These are phyloP conservation scores for Drosophila yooni DNA, from an alignment of 2,888 invertebrate genomes.

Conservation along the genomic window DNA sequence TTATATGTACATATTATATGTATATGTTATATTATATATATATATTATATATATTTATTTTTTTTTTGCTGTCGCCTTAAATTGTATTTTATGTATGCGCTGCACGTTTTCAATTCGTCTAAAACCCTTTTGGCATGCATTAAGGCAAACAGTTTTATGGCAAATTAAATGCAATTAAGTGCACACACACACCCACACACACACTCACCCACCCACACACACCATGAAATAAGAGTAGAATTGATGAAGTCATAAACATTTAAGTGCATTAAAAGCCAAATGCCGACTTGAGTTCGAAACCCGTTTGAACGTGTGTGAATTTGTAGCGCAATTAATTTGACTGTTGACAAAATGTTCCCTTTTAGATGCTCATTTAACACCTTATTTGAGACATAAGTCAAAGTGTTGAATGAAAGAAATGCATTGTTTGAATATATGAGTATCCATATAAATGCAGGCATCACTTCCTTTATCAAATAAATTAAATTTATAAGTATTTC, in stretches of 20 bases:
- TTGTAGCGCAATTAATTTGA: constrained; percentile 34
- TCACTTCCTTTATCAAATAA: constrained; percentile 3
- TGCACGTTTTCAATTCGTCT: constrained; percentile 69
- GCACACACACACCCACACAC: constrained; percentile 26
- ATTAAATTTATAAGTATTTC: background rate
- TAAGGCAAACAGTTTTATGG: constrained; percentile 62
- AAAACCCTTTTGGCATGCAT: constrained; percentile 67
- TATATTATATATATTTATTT: background rate
- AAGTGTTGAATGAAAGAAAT: constrained; percentile 28
- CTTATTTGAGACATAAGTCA: constrained; percentile 21
- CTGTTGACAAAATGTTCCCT: constrained; percentile 37
- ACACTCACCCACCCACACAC: background rate
- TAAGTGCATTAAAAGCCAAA: constrained; percentile 44
- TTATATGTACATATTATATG: too few relatives aligned
- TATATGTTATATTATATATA: too few relatives aligned
- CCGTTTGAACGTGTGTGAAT: constrained; percentile 15
- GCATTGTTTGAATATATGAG: constrained; percentile 2
- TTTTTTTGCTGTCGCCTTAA: constrained; percentile 8
- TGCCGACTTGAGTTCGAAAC: constrained; percentile 34
- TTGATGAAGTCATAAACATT: constrained; percentile 62
- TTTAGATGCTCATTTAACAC: constrained; percentile 45
- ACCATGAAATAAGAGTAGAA: background rate
- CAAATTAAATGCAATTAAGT: constrained; percentile 77
- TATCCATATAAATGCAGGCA: background rate
- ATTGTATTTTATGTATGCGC: constrained; percentile 59